Evolutionary conservation across 2,797 vertebrate species (phyloP).

Genomic region (Cephalopachus bancanus): DNA sequence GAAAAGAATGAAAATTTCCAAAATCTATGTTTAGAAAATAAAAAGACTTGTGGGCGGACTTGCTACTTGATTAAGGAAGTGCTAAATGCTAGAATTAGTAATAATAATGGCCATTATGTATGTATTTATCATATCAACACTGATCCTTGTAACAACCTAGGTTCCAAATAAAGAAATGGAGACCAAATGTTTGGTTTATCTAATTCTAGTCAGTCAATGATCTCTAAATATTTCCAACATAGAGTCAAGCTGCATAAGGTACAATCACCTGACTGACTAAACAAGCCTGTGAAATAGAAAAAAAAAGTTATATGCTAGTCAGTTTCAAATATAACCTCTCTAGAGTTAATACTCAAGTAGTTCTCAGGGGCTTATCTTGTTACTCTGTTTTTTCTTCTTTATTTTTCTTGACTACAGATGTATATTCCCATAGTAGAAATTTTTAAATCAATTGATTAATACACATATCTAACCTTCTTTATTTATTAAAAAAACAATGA

Average conservation of each 20-base stretch:
- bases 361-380: neutral
- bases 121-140: neutral
- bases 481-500: conserved; percentile 20
- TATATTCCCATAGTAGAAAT: neutral
- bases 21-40: neutral
- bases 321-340: neutral
- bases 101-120: neutral
- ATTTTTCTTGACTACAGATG: neutral
- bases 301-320: neutral
- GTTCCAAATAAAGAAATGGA: neutral
- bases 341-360: neutral
- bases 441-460: conserved; percentile 1
- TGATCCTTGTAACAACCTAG: neutral
- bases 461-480: neutral
- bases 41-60: neutral
- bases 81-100: neutral
- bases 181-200: neutral
- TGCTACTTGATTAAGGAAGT: neutral
- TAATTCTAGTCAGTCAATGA: neutral
- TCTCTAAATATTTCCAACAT: neutral
- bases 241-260: neutral
- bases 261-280: neutral
- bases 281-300: neutral
- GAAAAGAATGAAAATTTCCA: neutral
- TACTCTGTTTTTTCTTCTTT: neutral